These are phyloP conservation scores for Sylvicola fuscatus DNA, from an alignment of 2,888 invertebrate genomes.

Conservation along the genomic window DNA sequence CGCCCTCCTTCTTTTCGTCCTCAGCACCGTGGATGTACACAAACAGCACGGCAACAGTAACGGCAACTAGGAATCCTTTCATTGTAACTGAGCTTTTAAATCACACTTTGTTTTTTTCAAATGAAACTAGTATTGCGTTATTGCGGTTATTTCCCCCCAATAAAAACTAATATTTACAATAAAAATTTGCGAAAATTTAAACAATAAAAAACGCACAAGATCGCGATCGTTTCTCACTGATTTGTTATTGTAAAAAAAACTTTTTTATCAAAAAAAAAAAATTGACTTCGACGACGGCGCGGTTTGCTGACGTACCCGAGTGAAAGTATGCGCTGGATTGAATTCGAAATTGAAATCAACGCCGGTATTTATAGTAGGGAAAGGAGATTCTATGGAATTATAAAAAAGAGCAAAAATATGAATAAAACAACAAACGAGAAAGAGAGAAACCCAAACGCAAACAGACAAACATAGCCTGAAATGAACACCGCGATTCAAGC, in stretches of 20 bases:
- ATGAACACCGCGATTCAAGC: too few species aligned
- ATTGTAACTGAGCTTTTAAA: conserved; percentile 7
- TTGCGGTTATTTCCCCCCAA: background rate
- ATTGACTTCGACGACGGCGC: background rate
- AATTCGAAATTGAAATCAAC: conserved; percentile 10
- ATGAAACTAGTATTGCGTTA: conserved; percentile 5
- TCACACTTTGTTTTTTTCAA: conserved; percentile 2
- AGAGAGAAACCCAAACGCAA: too few species aligned
- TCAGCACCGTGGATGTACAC: conserved; percentile 17
- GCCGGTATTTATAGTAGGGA: conserved; percentile 17
- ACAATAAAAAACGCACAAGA: background rate
- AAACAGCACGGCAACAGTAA: conserved; percentile 6
- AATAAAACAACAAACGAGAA: too few species aligned
- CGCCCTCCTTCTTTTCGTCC: conserved; percentile 20
- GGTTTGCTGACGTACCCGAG: conserved; percentile 6
- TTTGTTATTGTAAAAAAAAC: background rate
- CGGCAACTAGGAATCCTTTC: conserved; percentile 10
- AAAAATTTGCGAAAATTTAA: background rate
- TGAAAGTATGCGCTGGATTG: conserved; percentile 19
- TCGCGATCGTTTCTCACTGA: too few species aligned
- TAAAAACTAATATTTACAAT: too few species aligned
- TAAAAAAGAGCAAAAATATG: too few species aligned
- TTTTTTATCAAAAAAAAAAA: background rate
- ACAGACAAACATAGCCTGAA: too few species aligned
- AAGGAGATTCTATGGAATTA: too few species aligned